Conservation (phyloP, 2,888 invertebrate genomes). For the Spisula subtruncata region DNA sequence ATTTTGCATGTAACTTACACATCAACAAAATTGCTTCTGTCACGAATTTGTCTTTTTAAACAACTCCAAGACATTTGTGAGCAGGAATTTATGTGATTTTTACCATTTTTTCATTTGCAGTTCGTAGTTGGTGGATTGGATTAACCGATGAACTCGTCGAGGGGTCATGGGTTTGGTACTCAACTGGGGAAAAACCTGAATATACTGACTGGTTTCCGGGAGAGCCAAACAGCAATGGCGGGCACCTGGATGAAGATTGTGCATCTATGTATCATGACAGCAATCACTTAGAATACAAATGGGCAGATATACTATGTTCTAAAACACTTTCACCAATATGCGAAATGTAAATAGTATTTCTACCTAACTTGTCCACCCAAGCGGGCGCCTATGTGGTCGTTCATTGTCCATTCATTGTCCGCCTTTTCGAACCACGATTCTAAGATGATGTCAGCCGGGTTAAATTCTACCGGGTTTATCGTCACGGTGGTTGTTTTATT, state of each 20-base stretch:
- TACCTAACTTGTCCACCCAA: too few relatives aligned
- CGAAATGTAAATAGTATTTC: neutral
- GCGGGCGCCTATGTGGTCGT: too few relatives aligned
- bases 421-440: too few relatives aligned
- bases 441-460: too few relatives aligned
- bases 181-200: neutral
- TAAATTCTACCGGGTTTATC: too few relatives aligned
- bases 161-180: slow-evolving; percentile 28
- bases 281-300: neutral
- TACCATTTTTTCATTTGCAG: neutral
- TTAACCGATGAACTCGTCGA: slow-evolving; percentile 34
- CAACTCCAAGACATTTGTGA: too few relatives aligned
- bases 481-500: too few relatives aligned
- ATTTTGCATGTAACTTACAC: neutral
- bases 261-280: slow-evolving; percentile 24
- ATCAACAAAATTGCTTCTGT: too few relatives aligned
- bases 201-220: slow-evolving; percentile 27
- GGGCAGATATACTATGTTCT: neutral
- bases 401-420: too few relatives aligned
- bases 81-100: too few relatives aligned
- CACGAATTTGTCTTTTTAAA: too few relatives aligned
- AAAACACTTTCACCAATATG: neutral
- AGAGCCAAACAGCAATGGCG: slow-evolving; percentile 27
- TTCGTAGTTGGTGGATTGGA: slow-evolving; percentile 35
- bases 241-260: slow-evolving; percentile 21